These are phyloP conservation scores for Cosmorhoe ocellata DNA, from an alignment of 2,888 invertebrate species.

Conservation along the genomic window DNA sequence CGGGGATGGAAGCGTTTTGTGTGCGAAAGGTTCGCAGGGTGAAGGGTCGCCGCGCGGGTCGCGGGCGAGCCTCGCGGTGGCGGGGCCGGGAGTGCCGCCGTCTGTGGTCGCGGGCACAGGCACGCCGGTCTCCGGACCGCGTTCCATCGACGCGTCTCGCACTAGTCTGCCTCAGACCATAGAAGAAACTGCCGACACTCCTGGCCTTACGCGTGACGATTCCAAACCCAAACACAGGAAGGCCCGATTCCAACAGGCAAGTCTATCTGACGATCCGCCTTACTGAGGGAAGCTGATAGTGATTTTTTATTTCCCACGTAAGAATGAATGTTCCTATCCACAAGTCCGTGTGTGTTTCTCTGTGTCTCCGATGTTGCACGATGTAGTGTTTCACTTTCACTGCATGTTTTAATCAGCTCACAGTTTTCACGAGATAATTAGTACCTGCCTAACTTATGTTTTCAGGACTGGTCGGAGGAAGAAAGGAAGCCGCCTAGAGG, in stretches of 20 bases:
- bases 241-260: slow-evolving; percentile 92
- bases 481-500: slow-evolving; percentile 78
- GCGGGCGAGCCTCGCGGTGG: slow-evolving; percentile 69
- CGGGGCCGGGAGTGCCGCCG: slow-evolving; percentile 23
- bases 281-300: neutral
- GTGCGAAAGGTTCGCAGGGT: slow-evolving; percentile 81
- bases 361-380: slow-evolving; percentile 46
- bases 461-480: slow-evolving; percentile 80
- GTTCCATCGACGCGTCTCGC: slow-evolving; percentile 68
- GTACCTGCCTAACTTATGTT: neutral
- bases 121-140: slow-evolving; percentile 28
- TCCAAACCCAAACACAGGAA: slow-evolving; percentile 90
- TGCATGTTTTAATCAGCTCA: slow-evolving; percentile 12
- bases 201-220: slow-evolving; percentile 68
- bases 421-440: neutral
- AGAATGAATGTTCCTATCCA: slow-evolving; percentile 22
- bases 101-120: slow-evolving; percentile 43
- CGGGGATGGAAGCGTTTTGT: slow-evolving; percentile 88
- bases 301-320: neutral
- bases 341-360: slow-evolving; percentile 20
- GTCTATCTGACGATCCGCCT: slow-evolving; percentile 29
- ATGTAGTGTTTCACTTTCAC: slow-evolving; percentile 24
- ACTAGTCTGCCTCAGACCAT: slow-evolving; percentile 68
- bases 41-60: slow-evolving; percentile 76
- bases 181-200: slow-evolving; percentile 49